Base-by-base conservation (phyloP, 53 echinoderm and acorn worm species). In the Astropecten irregularis region DNA sequence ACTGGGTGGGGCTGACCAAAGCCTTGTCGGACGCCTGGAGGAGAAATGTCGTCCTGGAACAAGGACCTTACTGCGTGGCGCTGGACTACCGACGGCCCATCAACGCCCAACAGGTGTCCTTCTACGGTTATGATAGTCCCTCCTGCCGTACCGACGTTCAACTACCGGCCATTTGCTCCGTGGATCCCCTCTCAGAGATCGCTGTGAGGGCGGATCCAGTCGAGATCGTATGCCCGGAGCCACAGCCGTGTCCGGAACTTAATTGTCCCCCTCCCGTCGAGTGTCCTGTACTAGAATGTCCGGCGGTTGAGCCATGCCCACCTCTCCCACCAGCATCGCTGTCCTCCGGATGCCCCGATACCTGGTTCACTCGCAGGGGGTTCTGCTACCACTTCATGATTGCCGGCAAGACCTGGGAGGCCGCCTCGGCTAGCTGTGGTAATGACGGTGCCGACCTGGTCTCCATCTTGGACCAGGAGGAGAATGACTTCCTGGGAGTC, bases 331-430 rank as follows among this genome's bases (percentile, higher is more conserved):
- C 71, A 30, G 7, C 29, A 16, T 11, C 36, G 16, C n/a, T n/a
- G n/a, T n/a, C n/a, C n/a, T 25, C 14, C 46, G 26, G 19, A 10
- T 71, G 71, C 19, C 49, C 71, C 2, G 13, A 40, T 8, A 52
- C 52, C 49, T 71, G 71, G 71, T 71, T 71, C 71, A 51, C 71
- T 18, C 51, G 71, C 6, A 25, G 52, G 30, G 49, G 49, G 51
- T 71, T 49, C 30, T 71, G 71, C 71, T 71, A 71, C 50, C 71
- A 71, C 49, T 71, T 71, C 34, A 49, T 51, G 19, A 34, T 71
- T 19, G 33, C 50, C 50, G 32, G 71, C 71, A 28, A 49, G 13
- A 71, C 51, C 3, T 71, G 71, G 71, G 32, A 51, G 9, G 71
- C 49, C 2, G 71, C 71, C 19, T 71, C 51, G 8, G 22, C n/a